These are phyloP conservation scores for Lepidotrigona ventralis DNA, from an alignment of 1,140 invertebrate genomes.

Conservation along the genomic window DNA sequence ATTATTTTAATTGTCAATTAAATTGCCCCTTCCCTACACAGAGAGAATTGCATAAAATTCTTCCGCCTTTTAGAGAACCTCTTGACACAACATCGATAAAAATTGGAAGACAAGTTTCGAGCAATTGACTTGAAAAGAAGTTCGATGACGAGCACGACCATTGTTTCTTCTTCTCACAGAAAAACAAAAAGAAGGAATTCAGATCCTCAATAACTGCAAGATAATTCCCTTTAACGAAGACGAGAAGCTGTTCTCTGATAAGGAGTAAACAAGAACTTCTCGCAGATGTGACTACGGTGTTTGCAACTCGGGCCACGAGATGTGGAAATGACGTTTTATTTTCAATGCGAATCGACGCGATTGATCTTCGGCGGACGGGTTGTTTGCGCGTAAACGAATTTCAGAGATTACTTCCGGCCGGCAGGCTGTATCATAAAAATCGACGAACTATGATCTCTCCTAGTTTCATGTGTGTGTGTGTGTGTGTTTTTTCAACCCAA, in stretches of 20 bases:
- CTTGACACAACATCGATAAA: too few species aligned
- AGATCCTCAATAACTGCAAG: too few species aligned
- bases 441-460: slow-evolving; percentile 45
- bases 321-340: not conserved
- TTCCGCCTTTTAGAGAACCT: too few species aligned
- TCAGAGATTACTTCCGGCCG: slow-evolving; percentile 41
- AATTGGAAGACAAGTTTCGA: too few species aligned
- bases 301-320: not conserved
- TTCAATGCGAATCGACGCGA: not conserved
- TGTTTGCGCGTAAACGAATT: slow-evolving; percentile 48
- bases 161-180: too few species aligned
- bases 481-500: slow-evolving; percentile 1
- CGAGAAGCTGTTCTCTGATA: not conserved
- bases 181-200: too few species aligned
- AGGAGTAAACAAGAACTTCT: not conserved
- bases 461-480: not conserved
- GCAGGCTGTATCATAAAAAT: slow-evolving; percentile 29
- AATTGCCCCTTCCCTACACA: too few species aligned
- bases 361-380: slow-evolving; percentile 15
- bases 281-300: not conserved
- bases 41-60: too few species aligned
- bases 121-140: too few species aligned
- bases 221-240: not conserved
- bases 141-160: too few species aligned
- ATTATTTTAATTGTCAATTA: too few species aligned